Conservation (phyloP, 2,113 vertebrate species). For the Ophiodon elongatus region DNA sequence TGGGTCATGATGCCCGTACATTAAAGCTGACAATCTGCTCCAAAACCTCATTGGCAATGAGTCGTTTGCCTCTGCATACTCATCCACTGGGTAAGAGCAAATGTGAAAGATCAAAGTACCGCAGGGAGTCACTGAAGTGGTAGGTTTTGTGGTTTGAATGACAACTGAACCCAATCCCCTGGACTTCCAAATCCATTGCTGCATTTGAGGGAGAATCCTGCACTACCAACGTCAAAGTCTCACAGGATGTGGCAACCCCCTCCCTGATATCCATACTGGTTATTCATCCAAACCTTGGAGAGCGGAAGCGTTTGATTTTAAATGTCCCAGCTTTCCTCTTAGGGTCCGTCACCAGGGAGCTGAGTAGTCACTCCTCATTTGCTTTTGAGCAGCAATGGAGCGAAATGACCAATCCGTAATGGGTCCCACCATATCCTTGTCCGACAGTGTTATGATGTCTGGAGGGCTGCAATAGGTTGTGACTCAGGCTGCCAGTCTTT, state of each 20-base stretch:
- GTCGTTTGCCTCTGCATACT: conserved; percentile 43
- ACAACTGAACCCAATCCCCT: conserved; percentile 17
- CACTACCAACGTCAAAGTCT: not conserved
- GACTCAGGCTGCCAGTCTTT: conserved; percentile 58
- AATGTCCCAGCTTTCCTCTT: conserved; percentile 25
- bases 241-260: conserved; percentile 9
- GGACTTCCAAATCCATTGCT: conserved; percentile 18
- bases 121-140: conserved; percentile 36
- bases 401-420: conserved; percentile 57
- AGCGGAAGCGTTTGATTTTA: conserved; percentile 41
- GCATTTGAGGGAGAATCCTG: conserved; percentile 4
- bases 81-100: conserved; percentile 19
- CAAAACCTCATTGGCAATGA: conserved; percentile 34
- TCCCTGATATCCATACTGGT: not conserved
- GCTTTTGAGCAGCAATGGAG: conserved; percentile 40
- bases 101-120: conserved; percentile 47
- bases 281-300: conserved; percentile 28
- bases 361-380: conserved; percentile 58
- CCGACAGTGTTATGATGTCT: conserved; percentile 56
- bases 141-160: conserved; percentile 14
- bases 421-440: conserved; percentile 44
- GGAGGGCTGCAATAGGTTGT: conserved; percentile 40
- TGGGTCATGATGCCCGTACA: conserved; percentile 16
- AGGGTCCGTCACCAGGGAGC: conserved; percentile 43
- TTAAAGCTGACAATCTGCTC: conserved; percentile 45